Percentiles rank a stretch among this genome's conserved stretches.
phyloP scores from a whole-genome alignment of 2,113 vertebrate species.

The Gracilinanus agilis region DNA sequence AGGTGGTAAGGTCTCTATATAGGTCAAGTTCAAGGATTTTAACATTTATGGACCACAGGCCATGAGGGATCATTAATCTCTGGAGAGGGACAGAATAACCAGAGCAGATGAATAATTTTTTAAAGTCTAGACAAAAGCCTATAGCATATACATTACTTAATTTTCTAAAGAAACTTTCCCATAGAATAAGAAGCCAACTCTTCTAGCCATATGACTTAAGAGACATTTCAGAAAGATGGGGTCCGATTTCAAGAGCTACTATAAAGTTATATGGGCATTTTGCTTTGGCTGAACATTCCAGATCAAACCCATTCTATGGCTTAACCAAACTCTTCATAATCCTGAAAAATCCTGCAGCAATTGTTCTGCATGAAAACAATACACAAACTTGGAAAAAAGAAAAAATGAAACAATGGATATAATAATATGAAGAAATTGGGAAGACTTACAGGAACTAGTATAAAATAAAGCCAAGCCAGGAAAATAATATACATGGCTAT shows the following conservation, averaged over 20 bases:
- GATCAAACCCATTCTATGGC: slow-evolving; percentile 3
- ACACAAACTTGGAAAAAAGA: background rate
- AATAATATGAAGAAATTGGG: background rate
- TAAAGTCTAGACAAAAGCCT: background rate
- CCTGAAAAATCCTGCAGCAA: background rate
- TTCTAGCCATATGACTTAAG: background rate
- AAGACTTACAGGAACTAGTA: background rate
- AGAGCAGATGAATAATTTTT: background rate
- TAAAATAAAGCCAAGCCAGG: background rate
- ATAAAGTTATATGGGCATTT: background rate
- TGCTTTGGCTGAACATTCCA: background rate
- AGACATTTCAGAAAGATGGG: background rate
- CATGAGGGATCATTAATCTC: slow-evolving; percentile 20
- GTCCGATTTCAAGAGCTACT: background rate
- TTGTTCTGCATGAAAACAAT: background rate
- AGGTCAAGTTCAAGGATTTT: slow-evolving; percentile 43
- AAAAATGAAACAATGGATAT: no score
- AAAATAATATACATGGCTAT: no score
- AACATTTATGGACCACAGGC: background rate
- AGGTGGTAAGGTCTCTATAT: background rate
- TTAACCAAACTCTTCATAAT: background rate
- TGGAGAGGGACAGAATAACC: background rate
- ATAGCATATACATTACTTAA: slow-evolving; percentile 3
- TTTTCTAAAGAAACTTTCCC: slow-evolving; percentile 33
- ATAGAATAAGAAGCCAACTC: background rate